Base-by-base conservation (phyloP, 2,888 invertebrate genomes). In the Taenaris catops region DNA sequence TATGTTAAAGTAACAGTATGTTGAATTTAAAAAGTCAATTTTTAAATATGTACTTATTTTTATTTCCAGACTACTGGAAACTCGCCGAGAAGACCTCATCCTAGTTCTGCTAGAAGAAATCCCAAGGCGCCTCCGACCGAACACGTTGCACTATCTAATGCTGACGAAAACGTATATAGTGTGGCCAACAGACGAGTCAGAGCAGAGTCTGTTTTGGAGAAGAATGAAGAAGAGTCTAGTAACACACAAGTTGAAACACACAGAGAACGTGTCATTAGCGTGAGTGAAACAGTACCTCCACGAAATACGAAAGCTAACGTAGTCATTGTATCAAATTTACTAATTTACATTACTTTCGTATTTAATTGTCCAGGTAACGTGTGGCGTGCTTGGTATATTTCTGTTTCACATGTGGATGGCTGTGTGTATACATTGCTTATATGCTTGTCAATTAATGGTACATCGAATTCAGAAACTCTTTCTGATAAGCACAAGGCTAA, bases 121-220 rank as follows among this genome's bases (percentile, higher is more conserved):
- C 21, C 90, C 91, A 0, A 72, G 87, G 1, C 66, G 78, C 1
- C 69, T 88, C 1, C 76, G 92, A 1, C 91, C 91, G 0, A 91
- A 89, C 49, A 90, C 90, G 0, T 63, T 93, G 0, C 89, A 90
- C 41, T 92, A 91, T 45, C 63, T 93, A 11, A 91, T 93, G 90
- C 67, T 89, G 23, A 91, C 92, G 0, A 91, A 92, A 51, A 92
- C 92, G 0, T 93, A 92, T 55, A 89, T 93, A 7, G 88, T 90
- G 5, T 93, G 93, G 92, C 91, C 91, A 0, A 68, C 74, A 23
- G 58, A 67, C 0, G 55, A 65, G 5, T 34, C 51, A 0, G 79
- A 80, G 2, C 55, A 61, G 8, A 44, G 39, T 0, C 8, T 71
- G 1, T 88, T 88, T 51, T 88, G 88, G 88, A 74, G 56, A 41